Evolutionary conservation across 2,113 vertebrate species (phyloP).

Genomic region (Bos indicus): DNA sequence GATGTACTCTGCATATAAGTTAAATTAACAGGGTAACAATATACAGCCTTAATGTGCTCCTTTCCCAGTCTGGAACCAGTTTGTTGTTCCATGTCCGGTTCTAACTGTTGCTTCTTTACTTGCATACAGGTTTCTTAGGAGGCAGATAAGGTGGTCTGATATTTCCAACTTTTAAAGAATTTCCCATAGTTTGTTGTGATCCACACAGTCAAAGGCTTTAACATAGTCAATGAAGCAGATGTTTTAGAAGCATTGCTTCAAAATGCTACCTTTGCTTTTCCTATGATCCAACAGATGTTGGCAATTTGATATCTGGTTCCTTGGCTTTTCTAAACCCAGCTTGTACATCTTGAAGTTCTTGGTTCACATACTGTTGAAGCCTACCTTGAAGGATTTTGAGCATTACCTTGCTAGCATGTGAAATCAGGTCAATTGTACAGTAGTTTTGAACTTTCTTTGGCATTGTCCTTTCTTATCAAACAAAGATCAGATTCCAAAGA

Average conservation of each 20-base stretch:
- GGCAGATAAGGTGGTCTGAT: not conserved
- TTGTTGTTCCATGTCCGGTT: not conserved
- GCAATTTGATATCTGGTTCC: not conserved
- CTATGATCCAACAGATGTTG: not conserved
- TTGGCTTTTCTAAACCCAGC: not conserved
- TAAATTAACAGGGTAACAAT: not conserved
- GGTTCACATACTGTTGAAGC: not conserved
- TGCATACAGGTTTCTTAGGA: not conserved
- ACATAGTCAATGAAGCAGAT: not conserved
- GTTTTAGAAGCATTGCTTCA: not conserved
- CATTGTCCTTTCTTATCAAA: not conserved
- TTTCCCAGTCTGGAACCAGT: not conserved
- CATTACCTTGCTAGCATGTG: not conserved
- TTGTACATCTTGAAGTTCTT: not conserved
- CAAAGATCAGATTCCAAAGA: not conserved
- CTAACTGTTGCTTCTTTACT: not conserved
- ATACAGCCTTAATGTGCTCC: not conserved
- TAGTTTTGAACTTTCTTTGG: not conserved
- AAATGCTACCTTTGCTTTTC: not conserved
- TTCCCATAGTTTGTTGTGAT: not conserved
- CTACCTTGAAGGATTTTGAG: not conserved
- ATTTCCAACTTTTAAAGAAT: not conserved
- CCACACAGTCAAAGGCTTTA: not conserved
- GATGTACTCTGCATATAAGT: not conserved
- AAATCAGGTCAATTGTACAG: not conserved